phyloP scores from a whole-genome alignment of 2,113 vertebrate genomes.

The Rynchops niger region DNA sequence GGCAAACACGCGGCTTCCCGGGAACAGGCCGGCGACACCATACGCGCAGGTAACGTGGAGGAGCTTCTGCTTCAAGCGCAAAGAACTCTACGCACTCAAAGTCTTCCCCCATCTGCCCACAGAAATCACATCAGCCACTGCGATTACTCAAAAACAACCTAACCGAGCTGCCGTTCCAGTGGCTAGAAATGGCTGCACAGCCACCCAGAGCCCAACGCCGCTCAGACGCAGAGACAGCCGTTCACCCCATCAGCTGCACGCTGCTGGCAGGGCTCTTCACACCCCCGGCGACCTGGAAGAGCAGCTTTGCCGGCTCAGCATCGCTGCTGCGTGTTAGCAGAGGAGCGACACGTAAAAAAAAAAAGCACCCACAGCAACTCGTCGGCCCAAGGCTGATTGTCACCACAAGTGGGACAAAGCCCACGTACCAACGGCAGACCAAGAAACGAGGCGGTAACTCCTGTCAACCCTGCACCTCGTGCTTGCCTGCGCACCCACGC shows the following conservation, averaged over 20 bases:
- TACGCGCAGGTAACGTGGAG: fast-evolving
- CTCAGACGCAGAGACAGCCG: fast-evolving
- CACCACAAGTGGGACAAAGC: neutral
- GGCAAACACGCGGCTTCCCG: fast-evolving
- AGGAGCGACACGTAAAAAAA: fast-evolving
- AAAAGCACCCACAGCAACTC: neutral
- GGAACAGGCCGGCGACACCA: fast-evolving
- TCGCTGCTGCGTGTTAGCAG: fast-evolving
- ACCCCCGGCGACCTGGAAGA: neutral
- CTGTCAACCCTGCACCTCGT: neutral
- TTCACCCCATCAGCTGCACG: fast-evolving
- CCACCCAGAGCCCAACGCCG: fast-evolving
- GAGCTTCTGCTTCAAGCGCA: neutral
- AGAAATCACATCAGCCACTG: neutral
- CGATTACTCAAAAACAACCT: neutral
- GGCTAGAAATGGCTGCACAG: fast-evolving
- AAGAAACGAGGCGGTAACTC: fast-evolving
- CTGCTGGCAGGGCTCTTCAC: fast-evolving
- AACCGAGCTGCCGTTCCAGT: neutral
- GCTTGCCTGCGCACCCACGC: neutral
- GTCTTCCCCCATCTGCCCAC: neutral
- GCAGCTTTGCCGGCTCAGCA: neutral
- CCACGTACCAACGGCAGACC: fast-evolving
- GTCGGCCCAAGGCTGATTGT: fast-evolving
- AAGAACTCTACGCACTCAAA: neutral